Base-by-base conservation (phyloP, 1,140 invertebrate genomes). In the Homalodisca vitripennis region DNA sequence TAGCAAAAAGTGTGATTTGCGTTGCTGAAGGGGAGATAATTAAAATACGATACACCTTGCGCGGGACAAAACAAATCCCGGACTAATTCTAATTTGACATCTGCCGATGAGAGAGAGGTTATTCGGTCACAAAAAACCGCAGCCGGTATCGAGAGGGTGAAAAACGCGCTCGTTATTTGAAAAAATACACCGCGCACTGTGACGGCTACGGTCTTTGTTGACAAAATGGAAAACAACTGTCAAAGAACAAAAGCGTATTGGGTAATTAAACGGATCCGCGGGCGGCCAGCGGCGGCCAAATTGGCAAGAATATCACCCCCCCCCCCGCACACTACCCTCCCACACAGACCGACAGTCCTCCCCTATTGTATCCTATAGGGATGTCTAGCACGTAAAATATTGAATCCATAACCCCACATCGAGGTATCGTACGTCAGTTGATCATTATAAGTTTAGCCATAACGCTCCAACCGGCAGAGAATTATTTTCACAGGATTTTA, bases 151-250 rank as follows among this genome's bases (percentile, higher is more conserved):
- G 48, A n/a, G n/a, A 20, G 48, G 48, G 6, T 6, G 27, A 60
- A 53, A 53, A 60, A 26, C 27, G 55, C 55, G 24, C 26, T 60
- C 55, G 55, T 60, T 60, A 60, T 30, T 26, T 60, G 55, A 60
- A 60, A 60, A 60, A 60, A 60, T 60, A 60, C 55, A 60, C 55
- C 55, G 27, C 26, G 55, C 55, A 27, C 55, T 12, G 48, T 51
- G 48, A 51, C 48, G 48, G 48, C 48, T 51, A n/a, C 48, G 22
- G 14, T 60, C 55, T 60, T 60, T 60, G 55, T 60, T 60, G 55
- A 60, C 55, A 60, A 30, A 60, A 60, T 60, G 55, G 55, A 60
- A 60, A 60, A 60, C 55, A 60, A 60, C 55, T 60, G 55, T 60
- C 55, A 60, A 60, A 60, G 55, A 60, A 60, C 55, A 60, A 60